These are phyloP conservation scores for Conchocele bisecta DNA, from an alignment of 2,888 invertebrate species.

Conservation along the genomic window DNA sequence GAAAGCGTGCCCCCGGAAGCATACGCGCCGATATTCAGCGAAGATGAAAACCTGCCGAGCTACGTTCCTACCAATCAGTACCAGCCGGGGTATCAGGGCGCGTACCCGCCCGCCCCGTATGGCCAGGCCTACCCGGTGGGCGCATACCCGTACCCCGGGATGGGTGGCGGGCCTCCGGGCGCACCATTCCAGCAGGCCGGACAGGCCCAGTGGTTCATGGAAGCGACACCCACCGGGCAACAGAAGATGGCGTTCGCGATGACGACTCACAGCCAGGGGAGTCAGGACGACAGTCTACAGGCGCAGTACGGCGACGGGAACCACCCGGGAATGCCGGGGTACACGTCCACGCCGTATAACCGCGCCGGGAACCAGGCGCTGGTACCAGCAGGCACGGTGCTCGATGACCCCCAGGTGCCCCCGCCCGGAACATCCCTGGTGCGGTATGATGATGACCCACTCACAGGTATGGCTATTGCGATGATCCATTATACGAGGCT, in stretches of 20 bases:
- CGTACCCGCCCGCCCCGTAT: slow-evolving; percentile 18
- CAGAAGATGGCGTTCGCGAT: slow-evolving; percentile 67
- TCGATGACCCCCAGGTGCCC: slow-evolving; percentile 67
- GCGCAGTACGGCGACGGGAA: slow-evolving; percentile 25
- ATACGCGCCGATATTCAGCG: slow-evolving; percentile 72
- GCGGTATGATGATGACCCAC: slow-evolving; percentile 71
- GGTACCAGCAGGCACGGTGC: slow-evolving; percentile 61
- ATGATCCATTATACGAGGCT: too few relatives aligned
- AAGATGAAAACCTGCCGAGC: slow-evolving; percentile 54
- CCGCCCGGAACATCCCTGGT: slow-evolving; percentile 69
- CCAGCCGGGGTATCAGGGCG: slow-evolving; percentile 54
- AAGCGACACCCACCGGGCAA: slow-evolving; percentile 61
- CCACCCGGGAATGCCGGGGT: slow-evolving; percentile 61
- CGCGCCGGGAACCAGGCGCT: slow-evolving; percentile 33
- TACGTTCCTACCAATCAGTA: slow-evolving; percentile 50
- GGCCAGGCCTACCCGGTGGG: slow-evolving; percentile 44
- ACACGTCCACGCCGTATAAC: slow-evolving; percentile 67
- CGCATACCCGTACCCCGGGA: slow-evolving; percentile 20
- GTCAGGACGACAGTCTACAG: slow-evolving; percentile 31
- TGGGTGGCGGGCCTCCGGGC: slow-evolving; percentile 28
- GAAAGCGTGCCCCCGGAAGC: slow-evolving; percentile 69
- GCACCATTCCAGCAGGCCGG: slow-evolving; percentile 59
- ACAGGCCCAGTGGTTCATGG: slow-evolving; percentile 71
- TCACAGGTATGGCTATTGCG: too few relatives aligned
- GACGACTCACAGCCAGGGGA: slow-evolving; percentile 49